Base-by-base conservation (phyloP, 1,140 invertebrate genomes). In the Drosophila melanica region DNA sequence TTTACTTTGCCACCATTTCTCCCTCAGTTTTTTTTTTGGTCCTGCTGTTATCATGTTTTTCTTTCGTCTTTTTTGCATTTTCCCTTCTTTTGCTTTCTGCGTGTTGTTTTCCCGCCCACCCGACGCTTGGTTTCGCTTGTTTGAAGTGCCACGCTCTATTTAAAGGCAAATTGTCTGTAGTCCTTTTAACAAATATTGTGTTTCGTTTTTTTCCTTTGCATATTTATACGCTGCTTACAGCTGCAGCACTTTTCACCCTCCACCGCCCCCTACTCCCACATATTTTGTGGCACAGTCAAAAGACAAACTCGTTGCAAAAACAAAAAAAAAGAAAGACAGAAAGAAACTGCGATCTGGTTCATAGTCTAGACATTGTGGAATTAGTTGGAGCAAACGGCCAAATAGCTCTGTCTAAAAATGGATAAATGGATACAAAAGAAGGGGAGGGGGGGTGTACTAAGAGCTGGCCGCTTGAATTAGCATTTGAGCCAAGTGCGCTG, bases 151-250 rank as follows among this genome's bases (percentile, higher is more conserved):
- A 89, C 85, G 84, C 84, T 89, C 84, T 89, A 89, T 89, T 89
- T 89, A 89, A 89, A 90, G 77, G 84, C 84, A 89, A 89, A 89
- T 89, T 89, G 84, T 89, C 84, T 89, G 84, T 89, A 89, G 84
- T 89, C 77, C 85, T 89, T 90, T 85, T 78, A 72, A 78, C 79
- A 89, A 87, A 87, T 87, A 87, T 87, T 87, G 79, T 86, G 77
- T 87, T 86, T 85, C 81, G 53, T 70, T 65, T 62, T 47, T 50
- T 42, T 20, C 35, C 42, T 51, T 76, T 89, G 79, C 84, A 87
- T 87, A 79, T 87, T 87, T 89, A 69, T 68, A 66, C 73, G 76
- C 70, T 71, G 76, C 68, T 57, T 20, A 41, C 47, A 2, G 47
- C 47, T 23, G 10, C 45, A 20, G 4, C 18, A 47, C 18, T 10